A percentile compares a stretch with the other conserved stretches of the same genome.
Evolutionary conservation across 2,888 invertebrate species (phyloP).

Genomic region (Netelia virgata): DNA sequence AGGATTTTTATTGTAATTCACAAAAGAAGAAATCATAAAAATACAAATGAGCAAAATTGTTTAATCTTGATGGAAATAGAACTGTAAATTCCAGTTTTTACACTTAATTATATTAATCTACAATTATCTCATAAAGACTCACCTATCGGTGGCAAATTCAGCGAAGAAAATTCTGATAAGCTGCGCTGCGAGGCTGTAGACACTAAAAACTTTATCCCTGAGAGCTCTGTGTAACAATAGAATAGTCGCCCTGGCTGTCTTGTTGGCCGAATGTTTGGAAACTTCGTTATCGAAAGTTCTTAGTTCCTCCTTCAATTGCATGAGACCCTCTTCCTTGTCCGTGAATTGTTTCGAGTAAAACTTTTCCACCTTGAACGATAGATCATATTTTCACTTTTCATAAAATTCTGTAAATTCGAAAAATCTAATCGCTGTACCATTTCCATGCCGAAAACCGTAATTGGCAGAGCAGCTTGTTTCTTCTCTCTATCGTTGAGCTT

Average conservation of each 20-base stretch:
- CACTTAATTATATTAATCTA: neutral
- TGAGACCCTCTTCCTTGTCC: slow-evolving; percentile 95
- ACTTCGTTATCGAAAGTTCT: slow-evolving; percentile 84
- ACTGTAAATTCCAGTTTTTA: slow-evolving; percentile 1
- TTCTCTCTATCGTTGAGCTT: slow-evolving; percentile 92
- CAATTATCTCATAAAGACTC: slow-evolving; percentile 59
- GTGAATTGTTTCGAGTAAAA: slow-evolving; percentile 96
- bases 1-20: neutral
- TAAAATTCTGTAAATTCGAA: neutral
- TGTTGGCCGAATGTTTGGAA: slow-evolving; percentile 88
- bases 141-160: slow-evolving; percentile 94
- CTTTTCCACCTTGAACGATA: slow-evolving; percentile 90
- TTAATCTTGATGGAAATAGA: too few relatives aligned
- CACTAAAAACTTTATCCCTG: slow-evolving; percentile 95
- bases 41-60: too few relatives aligned
- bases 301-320: slow-evolving; percentile 88
- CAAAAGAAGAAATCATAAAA: too few relatives aligned
- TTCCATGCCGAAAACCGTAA: slow-evolving; percentile 95
- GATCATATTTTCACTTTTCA: neutral
- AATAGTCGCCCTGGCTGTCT: slow-evolving; percentile 93
- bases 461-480: slow-evolving; percentile 95
- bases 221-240: slow-evolving; percentile 92
- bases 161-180: slow-evolving; percentile 92
- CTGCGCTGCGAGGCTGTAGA: slow-evolving; percentile 94
- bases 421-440: slow-evolving; percentile 87